Evolutionary conservation across 2,888 invertebrate species (phyloP).

Genomic region (Rutpela maculata): DNA sequence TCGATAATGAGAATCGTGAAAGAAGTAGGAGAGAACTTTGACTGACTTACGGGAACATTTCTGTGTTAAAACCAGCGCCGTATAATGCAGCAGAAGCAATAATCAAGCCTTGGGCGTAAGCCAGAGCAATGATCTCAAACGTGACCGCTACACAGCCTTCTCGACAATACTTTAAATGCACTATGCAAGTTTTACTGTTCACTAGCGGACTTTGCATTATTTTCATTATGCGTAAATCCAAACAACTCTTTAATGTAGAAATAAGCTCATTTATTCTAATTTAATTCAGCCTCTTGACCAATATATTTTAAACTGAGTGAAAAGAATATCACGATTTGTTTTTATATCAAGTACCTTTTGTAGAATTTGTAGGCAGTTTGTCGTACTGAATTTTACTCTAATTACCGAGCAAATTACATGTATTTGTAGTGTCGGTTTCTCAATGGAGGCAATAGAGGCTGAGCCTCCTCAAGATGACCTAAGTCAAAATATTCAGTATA

Average conservation of each 20-base stretch:
- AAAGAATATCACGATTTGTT: too few species aligned
- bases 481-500: too few species aligned
- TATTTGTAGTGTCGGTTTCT: too few species aligned
- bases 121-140: conserved; percentile 58
- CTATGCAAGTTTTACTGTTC: conserved; percentile 43
- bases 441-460: too few species aligned
- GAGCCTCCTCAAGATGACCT: too few species aligned
- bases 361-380: neutral
- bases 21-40: neutral
- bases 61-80: conserved; percentile 34
- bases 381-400: neutral
- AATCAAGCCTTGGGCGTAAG: conserved; percentile 52
- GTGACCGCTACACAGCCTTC: conserved; percentile 51
- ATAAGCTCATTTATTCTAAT: neutral
- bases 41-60: conserved; percentile 17
- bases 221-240: conserved; percentile 7
- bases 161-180: conserved; percentile 44
- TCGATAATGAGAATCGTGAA: neutral
- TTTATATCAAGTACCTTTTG: neutral
- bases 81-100: conserved; percentile 45
- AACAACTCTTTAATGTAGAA: neutral
- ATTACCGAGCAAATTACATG: too few species aligned
- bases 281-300: neutral
- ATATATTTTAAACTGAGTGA: neutral
- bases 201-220: conserved; percentile 36